phyloP scores from a whole-genome alignment of 2,888 invertebrate genomes.

The Cosmia trapezina region DNA sequence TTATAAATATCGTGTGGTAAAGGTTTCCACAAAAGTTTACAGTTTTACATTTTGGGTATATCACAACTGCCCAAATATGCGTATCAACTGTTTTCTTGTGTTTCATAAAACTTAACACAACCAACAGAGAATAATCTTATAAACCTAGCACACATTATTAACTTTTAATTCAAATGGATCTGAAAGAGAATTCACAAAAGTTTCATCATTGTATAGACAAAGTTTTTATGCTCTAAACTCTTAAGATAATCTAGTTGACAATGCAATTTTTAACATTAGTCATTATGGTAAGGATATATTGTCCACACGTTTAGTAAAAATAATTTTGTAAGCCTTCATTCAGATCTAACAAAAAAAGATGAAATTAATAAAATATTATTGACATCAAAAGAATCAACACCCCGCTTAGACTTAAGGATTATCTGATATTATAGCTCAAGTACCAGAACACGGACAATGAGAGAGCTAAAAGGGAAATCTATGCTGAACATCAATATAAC shows the following conservation, averaged over 20 bases:
- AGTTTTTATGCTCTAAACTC: constrained; percentile 46
- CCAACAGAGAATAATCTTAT: constrained; percentile 79
- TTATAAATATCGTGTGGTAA: constrained; percentile 58
- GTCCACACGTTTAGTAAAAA: constrained; percentile 63
- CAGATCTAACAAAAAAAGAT: constrained; percentile 83
- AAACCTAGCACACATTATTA: constrained; percentile 81
- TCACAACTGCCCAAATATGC: constrained; percentile 52
- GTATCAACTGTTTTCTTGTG: constrained; percentile 34
- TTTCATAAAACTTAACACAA: constrained; percentile 54
- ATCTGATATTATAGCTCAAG: constrained; percentile 73
- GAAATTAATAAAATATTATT: constrained; percentile 75
- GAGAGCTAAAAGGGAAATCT: constrained; percentile 67
- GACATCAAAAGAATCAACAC: constrained; percentile 71
- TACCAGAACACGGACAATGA: constrained; percentile 66
- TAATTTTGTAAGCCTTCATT: constrained; percentile 83
- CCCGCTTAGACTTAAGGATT: constrained; percentile 63
- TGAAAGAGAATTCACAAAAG: constrained; percentile 86
- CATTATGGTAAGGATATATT: constrained; percentile 58
- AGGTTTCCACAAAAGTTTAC: constrained; percentile 34
- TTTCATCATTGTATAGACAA: constrained; percentile 67
- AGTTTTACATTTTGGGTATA: constrained; percentile 36
- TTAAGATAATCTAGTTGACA: constrained; percentile 56
- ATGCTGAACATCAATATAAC: constrained; percentile 64
- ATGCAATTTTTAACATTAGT: constrained; percentile 59
- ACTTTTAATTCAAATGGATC: constrained; percentile 81